Evolutionary conservation across 2,888 invertebrate species (phyloP), one percentile per base, ranked within the genome.

Genomic region (Drymonia ruficornis): DNA sequence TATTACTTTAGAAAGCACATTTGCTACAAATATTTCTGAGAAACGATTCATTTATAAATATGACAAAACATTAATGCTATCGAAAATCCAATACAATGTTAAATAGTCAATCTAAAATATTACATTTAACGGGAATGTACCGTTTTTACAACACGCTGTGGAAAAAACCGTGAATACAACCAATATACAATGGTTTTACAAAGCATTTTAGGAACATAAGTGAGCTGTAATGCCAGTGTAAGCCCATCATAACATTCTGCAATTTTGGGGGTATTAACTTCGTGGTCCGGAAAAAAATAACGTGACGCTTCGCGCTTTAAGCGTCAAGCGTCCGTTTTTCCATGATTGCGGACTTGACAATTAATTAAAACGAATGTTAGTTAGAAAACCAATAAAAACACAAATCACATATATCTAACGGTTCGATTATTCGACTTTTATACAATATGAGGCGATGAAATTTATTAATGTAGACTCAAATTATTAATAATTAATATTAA

Each of bases 1-100:
- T 72, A 72, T 59, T 50, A 57, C 44, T 43, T 28, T 55, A 56
- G 63, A 67, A 69, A 67, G 70, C 63, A 69, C 69, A 49, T 56
- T 46, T 53, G 54, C 58, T 55, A 70, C 64, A 72, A 66, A 56
- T 60, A 55, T 50, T 61, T 59, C 62, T 61, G 56, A 57, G 59
- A 64, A 64, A 64, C 57, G 5, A 47, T 16, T 56, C 54, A 55
- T 61, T 50, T 60, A 52, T 46, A 44, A 54, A 56, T 23, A 23
- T 23, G 23, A 56, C 50, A 34, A 59, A 51, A 56, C 40, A 57
- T 50, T 38, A 45, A 8, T 44, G 49, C n/a, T 36, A 55, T 49
- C 50, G 56, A 56, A 62, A 56, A 49, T 55, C 47, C 53, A 59
- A 55, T 56, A 54, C 44, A 56, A 49, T 48, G 44, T 43, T 50